A percentile compares a stretch with the other conserved stretches of the same genome.
Conservation (phyloP, 2,888 invertebrate genomes). For the Drepana falcataria region DNA sequence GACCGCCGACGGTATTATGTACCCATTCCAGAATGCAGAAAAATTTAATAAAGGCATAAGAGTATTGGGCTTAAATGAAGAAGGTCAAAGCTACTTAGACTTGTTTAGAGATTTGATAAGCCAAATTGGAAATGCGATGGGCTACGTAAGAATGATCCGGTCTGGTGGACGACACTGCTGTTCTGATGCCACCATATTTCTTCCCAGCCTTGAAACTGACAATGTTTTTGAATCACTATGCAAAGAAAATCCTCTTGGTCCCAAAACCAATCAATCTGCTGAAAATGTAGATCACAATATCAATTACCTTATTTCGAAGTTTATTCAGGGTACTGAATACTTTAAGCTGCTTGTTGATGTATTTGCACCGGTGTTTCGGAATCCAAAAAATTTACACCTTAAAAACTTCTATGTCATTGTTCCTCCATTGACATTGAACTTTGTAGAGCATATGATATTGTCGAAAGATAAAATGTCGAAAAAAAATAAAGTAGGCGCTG, state of each 20-base stretch:
- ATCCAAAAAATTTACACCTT: constrained; percentile 91
- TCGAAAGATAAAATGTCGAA: constrained; percentile 96
- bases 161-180: constrained; percentile 96
- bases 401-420: constrained; percentile 95
- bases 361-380: constrained; percentile 92
- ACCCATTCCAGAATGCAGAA: constrained; percentile 94
- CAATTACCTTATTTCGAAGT: constrained; percentile 87
- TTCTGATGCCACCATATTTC: constrained; percentile 92
- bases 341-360: constrained; percentile 94
- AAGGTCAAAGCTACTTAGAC: constrained; percentile 93
- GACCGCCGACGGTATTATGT: constrained; percentile 81
- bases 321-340: constrained; percentile 93
- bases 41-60: constrained; percentile 95
- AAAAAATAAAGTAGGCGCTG: constrained; percentile 90
- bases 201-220: constrained; percentile 86
- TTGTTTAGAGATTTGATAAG: constrained; percentile 94
- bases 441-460: constrained; percentile 93
- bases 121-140: constrained; percentile 97
- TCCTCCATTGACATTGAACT: constrained; percentile 95
- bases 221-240: constrained; percentile 80
- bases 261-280: constrained; percentile 81
- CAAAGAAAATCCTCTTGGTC: constrained; percentile 78
- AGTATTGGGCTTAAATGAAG: constrained; percentile 88
- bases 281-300: constrained; percentile 88
- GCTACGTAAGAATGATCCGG: constrained; percentile 95